Conservation (phyloP, 2,797 vertebrate genomes). For the Carapus acus region DNA sequence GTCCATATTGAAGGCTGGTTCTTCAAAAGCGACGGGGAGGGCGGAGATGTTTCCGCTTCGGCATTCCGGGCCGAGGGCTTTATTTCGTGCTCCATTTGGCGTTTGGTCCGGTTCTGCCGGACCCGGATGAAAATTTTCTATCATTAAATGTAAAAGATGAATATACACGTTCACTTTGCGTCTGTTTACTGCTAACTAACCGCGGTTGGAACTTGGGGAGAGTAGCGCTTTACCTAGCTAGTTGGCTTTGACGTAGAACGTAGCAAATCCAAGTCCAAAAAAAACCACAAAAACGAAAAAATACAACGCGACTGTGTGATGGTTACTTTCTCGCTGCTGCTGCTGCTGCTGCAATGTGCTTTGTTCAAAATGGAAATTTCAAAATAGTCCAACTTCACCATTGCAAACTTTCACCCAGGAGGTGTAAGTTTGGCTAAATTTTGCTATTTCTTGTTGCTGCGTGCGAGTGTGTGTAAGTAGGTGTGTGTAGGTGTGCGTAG, state of each 20-base stretch:
- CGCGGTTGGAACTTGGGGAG: conserved; percentile 40
- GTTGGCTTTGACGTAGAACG: conserved; percentile 18
- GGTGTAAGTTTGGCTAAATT: too few relatives aligned
- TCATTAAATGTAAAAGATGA: conserved; percentile 32
- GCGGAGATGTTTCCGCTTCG: conserved; percentile 23
- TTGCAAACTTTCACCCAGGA: too few relatives aligned
- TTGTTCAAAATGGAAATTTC: too few relatives aligned
- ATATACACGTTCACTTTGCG: conserved; percentile 19
- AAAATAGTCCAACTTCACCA: too few relatives aligned
- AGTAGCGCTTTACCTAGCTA: conserved; percentile 3
- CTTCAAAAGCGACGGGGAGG: conserved; percentile 57
- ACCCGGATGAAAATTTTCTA: conserved; percentile 35
- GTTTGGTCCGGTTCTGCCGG: conserved; percentile 27
- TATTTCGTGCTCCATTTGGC: too few relatives aligned
- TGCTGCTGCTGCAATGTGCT: too few relatives aligned
- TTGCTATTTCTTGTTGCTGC: too few relatives aligned
- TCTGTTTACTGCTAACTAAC: conserved; percentile 49
- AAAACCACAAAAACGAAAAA: too few relatives aligned
- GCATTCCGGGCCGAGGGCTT: conserved; percentile 32
- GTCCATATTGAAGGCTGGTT: conserved; percentile 70
- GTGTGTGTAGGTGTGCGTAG: too few relatives aligned
- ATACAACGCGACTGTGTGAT: too few relatives aligned
- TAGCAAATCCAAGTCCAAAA: not conserved
- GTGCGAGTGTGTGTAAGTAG: too few relatives aligned
- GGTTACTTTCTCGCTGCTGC: too few relatives aligned